Evolutionary conservation across 2,113 vertebrate species (phyloP).

Genomic region (Chaenogobius annularis): DNA sequence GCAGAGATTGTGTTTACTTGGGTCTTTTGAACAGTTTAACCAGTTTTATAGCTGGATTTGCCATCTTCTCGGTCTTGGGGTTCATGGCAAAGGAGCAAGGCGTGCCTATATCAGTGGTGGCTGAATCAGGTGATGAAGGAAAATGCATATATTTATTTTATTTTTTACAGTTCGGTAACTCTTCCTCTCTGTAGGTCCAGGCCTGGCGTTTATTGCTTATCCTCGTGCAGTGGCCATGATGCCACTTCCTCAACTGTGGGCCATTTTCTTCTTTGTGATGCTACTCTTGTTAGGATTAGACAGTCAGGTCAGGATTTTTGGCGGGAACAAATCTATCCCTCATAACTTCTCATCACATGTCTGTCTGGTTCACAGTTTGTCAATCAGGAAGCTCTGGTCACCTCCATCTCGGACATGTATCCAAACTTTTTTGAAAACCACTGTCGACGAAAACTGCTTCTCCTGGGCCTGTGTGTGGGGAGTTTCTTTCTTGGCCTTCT

Average conservation of each 20-base stretch:
- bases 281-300: conserved; percentile 79
- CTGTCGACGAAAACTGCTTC: conserved; percentile 72
- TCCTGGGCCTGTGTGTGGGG: conserved; percentile 67
- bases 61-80: conserved; percentile 89
- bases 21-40: conserved; percentile 91
- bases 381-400: conserved; percentile 73
- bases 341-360: background rate
- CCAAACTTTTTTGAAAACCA: conserved; percentile 68
- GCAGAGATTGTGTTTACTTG: conserved; percentile 86
- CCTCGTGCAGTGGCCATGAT: conserved; percentile 78
- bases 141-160: background rate
- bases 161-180: background rate
- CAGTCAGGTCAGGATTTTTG: conserved; percentile 67
- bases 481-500: conserved; percentile 74
- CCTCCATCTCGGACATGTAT: conserved; percentile 76
- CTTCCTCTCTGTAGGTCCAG: conserved; percentile 67
- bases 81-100: conserved; percentile 90
- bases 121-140: conserved; percentile 81
- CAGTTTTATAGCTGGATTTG: conserved; percentile 91
- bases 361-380: conserved; percentile 70
- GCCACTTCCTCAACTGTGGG: conserved; percentile 81
- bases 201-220: conserved; percentile 79
- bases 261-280: conserved; percentile 80
- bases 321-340: background rate
- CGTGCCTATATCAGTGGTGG: conserved; percentile 85